Base-by-base conservation (phyloP, 2,113 vertebrate genomes). In the Narcine bancroftii region DNA sequence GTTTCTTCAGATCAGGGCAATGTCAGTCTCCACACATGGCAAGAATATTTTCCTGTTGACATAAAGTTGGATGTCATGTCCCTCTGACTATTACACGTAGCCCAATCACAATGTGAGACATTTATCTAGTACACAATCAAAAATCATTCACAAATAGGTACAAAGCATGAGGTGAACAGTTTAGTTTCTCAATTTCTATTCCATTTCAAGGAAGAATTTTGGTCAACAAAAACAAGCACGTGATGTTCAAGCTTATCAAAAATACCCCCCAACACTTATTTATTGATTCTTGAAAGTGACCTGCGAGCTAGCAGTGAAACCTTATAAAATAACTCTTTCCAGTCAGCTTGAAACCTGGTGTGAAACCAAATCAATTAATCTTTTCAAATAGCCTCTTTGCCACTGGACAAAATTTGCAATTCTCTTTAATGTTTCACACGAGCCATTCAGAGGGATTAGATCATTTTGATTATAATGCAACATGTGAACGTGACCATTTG, bases 21-120 rank as follows among this genome's bases (percentile, higher is more conserved):
- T 15, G n/a, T 85, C 33, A 56, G 81, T 36, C 81, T 21, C 15
- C 33, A 60, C 21, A 60, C 17, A 53, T 17, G 15, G 81, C 50
- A 60, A 85, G n/a, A 85, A 85, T 33, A 50, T n/a, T 36, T 85
- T 85, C 81, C 81, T 85, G 81, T 85, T 85, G 81, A 60, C 81
- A n/a, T 33, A 53, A 85, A 42, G 81, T 60, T 36, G 56, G 33
- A 33, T 36, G 53, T 21, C 33, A 47, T 79, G 53, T 85, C 2
- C 65, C 56, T 60, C 10, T 66, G 65, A 66, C 65, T 13, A 19
- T 21, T 66, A 17, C 19, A 60, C 56, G 13, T 60, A 13, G 6
- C 56, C 56, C 5, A 60, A 60, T 13, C 56, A 24, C 21, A 66
- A 19, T 66, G 65, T 21, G 65, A 66, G 65, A 21, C 24, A 66